Percentiles rank a stretch among this genome's conserved stretches.
Evolutionary conservation across 2,113 vertebrate species (phyloP).

Genomic region (Sceloporus tristichus): DNA sequence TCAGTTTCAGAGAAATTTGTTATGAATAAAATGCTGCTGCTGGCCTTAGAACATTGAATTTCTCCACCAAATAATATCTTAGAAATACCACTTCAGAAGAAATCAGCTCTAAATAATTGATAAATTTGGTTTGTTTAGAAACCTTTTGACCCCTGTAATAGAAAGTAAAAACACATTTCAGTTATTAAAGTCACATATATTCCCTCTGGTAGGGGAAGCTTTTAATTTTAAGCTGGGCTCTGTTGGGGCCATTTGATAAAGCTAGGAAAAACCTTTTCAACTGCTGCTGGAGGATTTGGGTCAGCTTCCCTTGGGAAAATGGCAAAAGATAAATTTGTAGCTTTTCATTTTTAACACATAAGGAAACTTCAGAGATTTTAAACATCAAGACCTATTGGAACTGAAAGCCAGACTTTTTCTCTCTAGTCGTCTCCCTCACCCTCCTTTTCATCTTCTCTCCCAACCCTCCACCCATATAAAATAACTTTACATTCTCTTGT

Average conservation of each 20-base stretch:
- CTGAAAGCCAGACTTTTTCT: conserved; percentile 70
- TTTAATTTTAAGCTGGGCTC: conserved; percentile 85
- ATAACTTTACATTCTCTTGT: conserved; percentile 67
- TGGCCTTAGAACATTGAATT: conserved; percentile 93
- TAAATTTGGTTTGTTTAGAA: conserved; percentile 94
- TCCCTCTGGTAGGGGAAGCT: conserved; percentile 82
- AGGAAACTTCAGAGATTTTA: conserved; percentile 83
- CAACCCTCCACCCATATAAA: conserved; percentile 62
- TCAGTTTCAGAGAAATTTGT: conserved; percentile 92
- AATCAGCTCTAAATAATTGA: conserved; percentile 95
- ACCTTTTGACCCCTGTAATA: conserved; percentile 88
- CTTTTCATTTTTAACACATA: conserved; percentile 78
- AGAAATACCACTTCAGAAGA: conserved; percentile 91
- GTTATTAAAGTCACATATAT: conserved; percentile 88
- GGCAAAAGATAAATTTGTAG: conserved; percentile 82
- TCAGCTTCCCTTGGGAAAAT: conserved; percentile 81
- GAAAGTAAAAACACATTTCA: conserved; percentile 89
- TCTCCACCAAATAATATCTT: conserved; percentile 94
- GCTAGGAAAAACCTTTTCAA: conserved; percentile 81
- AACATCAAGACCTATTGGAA: conserved; percentile 78
- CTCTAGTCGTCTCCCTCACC: conserved; percentile 60
- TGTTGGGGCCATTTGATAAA: conserved; percentile 84
- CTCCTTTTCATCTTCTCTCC: conserved; percentile 39
- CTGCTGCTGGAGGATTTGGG: conserved; percentile 79
- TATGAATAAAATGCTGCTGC: conserved; percentile 89